phyloP scores from a whole-genome alignment of 2,797 vertebrate genomes.

The Centropyge bicolor region DNA sequence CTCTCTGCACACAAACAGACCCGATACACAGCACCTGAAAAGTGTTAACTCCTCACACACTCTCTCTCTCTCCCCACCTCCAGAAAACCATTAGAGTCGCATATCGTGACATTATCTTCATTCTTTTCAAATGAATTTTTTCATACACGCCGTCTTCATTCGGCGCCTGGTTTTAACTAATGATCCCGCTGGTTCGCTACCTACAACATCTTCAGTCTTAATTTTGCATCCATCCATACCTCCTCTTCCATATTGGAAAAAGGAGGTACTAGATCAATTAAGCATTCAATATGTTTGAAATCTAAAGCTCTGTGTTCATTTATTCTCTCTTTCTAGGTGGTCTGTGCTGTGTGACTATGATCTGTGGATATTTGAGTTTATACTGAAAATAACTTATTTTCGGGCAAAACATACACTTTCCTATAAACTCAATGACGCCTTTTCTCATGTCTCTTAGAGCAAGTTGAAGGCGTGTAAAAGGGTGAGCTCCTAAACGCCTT shows the following conservation, averaged over 20 bases:
- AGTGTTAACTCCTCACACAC: slow-evolving; percentile 61
- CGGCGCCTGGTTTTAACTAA: slow-evolving; percentile 32
- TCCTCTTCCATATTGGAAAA: slow-evolving; percentile 15
- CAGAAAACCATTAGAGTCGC: slow-evolving; percentile 21
- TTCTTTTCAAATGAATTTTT: slow-evolving; percentile 18
- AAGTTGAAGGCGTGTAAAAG: slow-evolving; percentile 1
- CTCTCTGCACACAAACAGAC: slow-evolving; percentile 74
- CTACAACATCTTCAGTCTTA: slow-evolving; percentile 25
- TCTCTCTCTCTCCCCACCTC: slow-evolving; percentile 22
- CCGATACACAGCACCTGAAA: slow-evolving; percentile 49
- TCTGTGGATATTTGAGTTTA: background rate
- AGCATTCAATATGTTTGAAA: background rate
- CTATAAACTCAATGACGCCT: background rate
- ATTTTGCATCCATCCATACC: slow-evolving; percentile 18
- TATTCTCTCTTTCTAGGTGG: background rate
- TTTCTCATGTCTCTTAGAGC: background rate
- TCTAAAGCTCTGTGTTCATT: slow-evolving; percentile 6
- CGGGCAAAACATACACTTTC: background rate
- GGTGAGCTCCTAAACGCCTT: background rate
- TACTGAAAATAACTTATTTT: too few species aligned
- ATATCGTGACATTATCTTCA: slow-evolving; percentile 37
- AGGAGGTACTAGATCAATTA: slow-evolving; percentile 24
- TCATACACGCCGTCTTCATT: slow-evolving; percentile 13
- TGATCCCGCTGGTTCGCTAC: slow-evolving; percentile 20
- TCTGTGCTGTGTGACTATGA: background rate